These are phyloP conservation scores for Pogonomyrmex barbatus DNA, from an alignment of 1,140 invertebrate species.

Conservation along the genomic window DNA sequence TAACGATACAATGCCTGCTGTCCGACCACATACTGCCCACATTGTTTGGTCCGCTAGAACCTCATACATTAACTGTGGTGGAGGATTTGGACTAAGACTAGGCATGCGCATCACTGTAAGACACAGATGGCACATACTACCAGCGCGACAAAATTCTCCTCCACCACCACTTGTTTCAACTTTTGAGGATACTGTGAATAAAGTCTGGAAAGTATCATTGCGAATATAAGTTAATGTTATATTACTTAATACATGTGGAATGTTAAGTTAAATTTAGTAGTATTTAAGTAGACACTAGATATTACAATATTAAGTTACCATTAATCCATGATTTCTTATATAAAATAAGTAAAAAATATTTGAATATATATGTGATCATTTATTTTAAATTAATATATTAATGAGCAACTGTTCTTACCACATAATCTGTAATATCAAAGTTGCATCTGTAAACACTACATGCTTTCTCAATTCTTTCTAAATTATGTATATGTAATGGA, in stretches of 20 bases:
- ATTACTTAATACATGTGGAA: slow-evolving; percentile 34
- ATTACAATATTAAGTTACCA: slow-evolving; percentile 30
- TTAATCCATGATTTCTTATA: slow-evolving; percentile 25
- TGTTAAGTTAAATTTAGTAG: neutral
- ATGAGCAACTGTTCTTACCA: slow-evolving; percentile 84
- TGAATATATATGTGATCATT: slow-evolving; percentile 11
- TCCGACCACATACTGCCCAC: slow-evolving; percentile 96
- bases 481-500: slow-evolving; percentile 84
- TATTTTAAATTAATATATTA: slow-evolving; percentile 32
- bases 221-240: slow-evolving; percentile 71
- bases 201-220: slow-evolving; percentile 88
- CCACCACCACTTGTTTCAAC: slow-evolving; percentile 93
- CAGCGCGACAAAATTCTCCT: slow-evolving; percentile 95
- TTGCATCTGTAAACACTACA: slow-evolving; percentile 86
- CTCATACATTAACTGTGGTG: slow-evolving; percentile 95
- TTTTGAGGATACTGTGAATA: slow-evolving; percentile 93
- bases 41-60: slow-evolving; percentile 95
- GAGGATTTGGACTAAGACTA: slow-evolving; percentile 83
- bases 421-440: slow-evolving; percentile 89
- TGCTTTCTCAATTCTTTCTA: slow-evolving; percentile 81
- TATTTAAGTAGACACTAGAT: neutral
- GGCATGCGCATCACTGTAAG: slow-evolving; percentile 89
- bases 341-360: slow-evolving; percentile 44
- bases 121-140: slow-evolving; percentile 94
- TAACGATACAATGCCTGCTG: slow-evolving; percentile 94